Evolutionary conservation across 2,888 invertebrate genomes (phyloP), one percentile per base, ranked within the genome.

Genomic region (Drosophila buzzatii): DNA sequence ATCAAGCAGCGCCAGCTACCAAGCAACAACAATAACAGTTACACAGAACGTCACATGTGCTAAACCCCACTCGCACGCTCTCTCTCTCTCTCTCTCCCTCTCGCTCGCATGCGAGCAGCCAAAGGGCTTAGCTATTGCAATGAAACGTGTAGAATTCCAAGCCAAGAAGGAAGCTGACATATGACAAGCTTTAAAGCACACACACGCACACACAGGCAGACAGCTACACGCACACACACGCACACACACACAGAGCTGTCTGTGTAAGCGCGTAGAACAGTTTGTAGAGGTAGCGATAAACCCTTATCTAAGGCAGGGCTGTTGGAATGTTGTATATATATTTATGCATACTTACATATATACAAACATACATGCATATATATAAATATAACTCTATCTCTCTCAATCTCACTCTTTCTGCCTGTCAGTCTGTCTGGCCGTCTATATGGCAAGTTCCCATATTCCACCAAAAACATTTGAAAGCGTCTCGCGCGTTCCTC

Each of bases 401-500:
- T 2, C 16, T 39, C 33, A 8, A 1, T 39, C 37, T 14, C 41
- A 8, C 42, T 18, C 27, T 27, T 27, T 27, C 27, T 27, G 27
- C 27, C 27, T 27, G 18, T 33, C 2, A n/a, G 14, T 57, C 18
- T 27, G n/a, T 56, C n/a, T 57, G 49, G 3, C 49, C 6, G 18
- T 66, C 39, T 47, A 12, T 57, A 42, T 47, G 33, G 44, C 75
- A 59, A 73, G 76, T 69, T 73, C 35, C 57, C 60, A 74, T 76
- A 76, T 76, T 76, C 70, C 63, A 59, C 60, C 45, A 31, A 51
- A 31, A 51, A 62, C 72, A 51, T 75, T 79, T 71, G 44, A 61
- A 70, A 60, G 71, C 70, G 79, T 70, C 56, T 69, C 71, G 70
- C 71, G 70, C 71, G 70, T 56, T 73, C 81, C 81, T 84, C 73